phyloP scores from a whole-genome alignment of 2,888 invertebrate species.

The Sarcophaga variegata region DNA sequence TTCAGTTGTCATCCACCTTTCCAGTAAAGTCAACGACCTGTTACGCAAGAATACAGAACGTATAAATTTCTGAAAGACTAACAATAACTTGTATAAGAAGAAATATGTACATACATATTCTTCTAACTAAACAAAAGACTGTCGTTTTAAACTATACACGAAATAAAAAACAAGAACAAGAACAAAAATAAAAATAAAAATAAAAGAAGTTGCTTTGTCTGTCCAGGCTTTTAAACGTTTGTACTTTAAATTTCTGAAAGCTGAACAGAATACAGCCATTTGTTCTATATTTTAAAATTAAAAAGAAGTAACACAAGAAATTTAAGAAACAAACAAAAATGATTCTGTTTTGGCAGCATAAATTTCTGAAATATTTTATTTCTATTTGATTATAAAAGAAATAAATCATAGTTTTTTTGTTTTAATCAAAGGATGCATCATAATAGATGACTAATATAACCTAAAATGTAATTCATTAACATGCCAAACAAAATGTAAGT shows the following conservation, averaged over 20 bases:
- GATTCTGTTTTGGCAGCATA: background rate
- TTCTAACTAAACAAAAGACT: conserved; percentile 66
- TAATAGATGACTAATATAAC: conserved; percentile 16
- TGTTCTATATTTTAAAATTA: conserved; percentile 36
- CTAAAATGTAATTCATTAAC: background rate
- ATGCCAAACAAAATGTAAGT: background rate
- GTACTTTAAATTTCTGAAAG: background rate
- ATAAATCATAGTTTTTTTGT: background rate
- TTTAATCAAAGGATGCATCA: background rate
- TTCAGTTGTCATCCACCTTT: conserved; percentile 55
- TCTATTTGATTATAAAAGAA: background rate
- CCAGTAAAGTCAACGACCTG: conserved; percentile 64
- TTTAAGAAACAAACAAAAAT: too few species aligned
- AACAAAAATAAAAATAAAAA: background rate
- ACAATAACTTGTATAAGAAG: conserved; percentile 5
- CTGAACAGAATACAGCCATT: conserved; percentile 2
- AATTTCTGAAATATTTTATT: background rate
- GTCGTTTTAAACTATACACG: conserved; percentile 32
- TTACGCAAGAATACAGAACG: conserved; percentile 64
- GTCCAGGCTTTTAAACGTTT: background rate
- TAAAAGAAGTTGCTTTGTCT: conserved; percentile 14
- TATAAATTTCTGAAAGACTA: conserved; percentile 54
- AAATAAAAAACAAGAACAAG: background rate
- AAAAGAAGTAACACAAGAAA: background rate
- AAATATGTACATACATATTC: conserved; percentile 55